Conservation (phyloP, 2,888 invertebrate species). For the Brenthis ino region DNA sequence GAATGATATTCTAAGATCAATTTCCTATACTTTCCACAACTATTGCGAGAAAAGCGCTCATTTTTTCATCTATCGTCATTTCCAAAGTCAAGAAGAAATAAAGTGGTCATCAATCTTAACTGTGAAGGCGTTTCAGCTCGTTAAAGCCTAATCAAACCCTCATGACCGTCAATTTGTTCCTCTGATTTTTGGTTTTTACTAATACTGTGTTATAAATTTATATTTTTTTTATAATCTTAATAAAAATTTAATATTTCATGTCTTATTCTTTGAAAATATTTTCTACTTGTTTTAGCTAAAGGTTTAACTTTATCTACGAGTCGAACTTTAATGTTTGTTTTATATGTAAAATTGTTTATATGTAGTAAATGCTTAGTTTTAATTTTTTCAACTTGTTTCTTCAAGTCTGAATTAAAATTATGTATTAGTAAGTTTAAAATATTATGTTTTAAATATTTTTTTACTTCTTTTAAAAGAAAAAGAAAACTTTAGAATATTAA, state of each 20-base stretch:
- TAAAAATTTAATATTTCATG: not conserved
- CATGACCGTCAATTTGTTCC: conserved; percentile 9
- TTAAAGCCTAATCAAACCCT: conserved; percentile 19
- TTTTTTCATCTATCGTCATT: conserved; percentile 19
- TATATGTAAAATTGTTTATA: too few species aligned
- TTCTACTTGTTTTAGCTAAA: too few species aligned
- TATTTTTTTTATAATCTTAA: not conserved
- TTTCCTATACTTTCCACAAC: conserved; percentile 8
- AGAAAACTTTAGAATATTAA: too few species aligned
- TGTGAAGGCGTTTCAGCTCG: conserved; percentile 13
- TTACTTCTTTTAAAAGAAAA: too few species aligned
- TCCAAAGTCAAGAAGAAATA: conserved; percentile 18
- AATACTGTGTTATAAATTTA: not conserved
- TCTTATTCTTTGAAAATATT: too few species aligned
- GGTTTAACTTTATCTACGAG: too few species aligned
- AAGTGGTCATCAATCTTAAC: conserved; percentile 25
- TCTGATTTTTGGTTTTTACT: conserved; percentile 2
- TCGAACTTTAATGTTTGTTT: too few species aligned
- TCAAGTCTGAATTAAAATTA: too few species aligned
- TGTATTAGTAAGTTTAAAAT: too few species aligned
- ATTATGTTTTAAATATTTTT: too few species aligned
- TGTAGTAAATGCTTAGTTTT: too few species aligned
- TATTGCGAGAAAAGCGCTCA: conserved; percentile 6
- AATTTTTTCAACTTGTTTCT: too few species aligned
- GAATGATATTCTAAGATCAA: conserved; percentile 11